phyloP scores from a whole-genome alignment of 2,888 invertebrate species.

The Macrosoma leucophasiata region DNA sequence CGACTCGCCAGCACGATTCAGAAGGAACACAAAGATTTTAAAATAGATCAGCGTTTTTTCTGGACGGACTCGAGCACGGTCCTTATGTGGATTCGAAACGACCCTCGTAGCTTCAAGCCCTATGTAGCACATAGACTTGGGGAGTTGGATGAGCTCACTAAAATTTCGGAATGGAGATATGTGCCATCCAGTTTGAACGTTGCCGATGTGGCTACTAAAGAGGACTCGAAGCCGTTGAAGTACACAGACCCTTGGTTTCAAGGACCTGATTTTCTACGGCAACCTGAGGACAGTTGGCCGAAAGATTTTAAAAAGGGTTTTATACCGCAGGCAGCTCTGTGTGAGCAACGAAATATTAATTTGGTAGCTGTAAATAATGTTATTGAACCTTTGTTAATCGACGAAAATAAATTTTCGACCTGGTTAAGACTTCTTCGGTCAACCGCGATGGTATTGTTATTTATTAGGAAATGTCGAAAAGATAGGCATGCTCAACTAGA shows the following conservation, averaged over 20 bases:
- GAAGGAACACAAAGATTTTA: conserved; percentile 6
- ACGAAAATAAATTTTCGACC: conserved; percentile 5
- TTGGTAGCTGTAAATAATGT: not conserved
- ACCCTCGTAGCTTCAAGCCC: conserved; percentile 9
- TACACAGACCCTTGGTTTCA: conserved; percentile 10
- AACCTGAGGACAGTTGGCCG: conserved; percentile 5
- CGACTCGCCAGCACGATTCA: conserved; percentile 4
- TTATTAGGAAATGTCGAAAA: conserved; percentile 8
- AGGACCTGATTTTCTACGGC: conserved; percentile 7
- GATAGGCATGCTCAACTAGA: no score
- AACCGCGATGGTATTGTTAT: conserved; percentile 2
- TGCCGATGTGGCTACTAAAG: conserved; percentile 9
- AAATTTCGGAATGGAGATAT: conserved; percentile 7
- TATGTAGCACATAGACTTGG: conserved; percentile 12
- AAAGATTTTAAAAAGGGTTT: no score
- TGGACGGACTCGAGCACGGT: conserved; percentile 14
- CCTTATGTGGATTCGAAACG: conserved; percentile 8
- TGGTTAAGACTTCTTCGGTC: conserved; percentile 2
- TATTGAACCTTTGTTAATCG: not conserved
- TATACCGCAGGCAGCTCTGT: not conserved
- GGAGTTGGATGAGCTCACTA: conserved; percentile 12
- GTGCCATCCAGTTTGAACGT: conserved; percentile 7
- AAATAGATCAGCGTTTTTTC: conserved; percentile 4
- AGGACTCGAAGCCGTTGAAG: conserved; percentile 2
- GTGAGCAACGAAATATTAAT: conserved; percentile 2